These are phyloP conservation scores for Neoaliturus tenellus DNA, from an alignment of 2,888 invertebrate species.

Conservation along the genomic window DNA sequence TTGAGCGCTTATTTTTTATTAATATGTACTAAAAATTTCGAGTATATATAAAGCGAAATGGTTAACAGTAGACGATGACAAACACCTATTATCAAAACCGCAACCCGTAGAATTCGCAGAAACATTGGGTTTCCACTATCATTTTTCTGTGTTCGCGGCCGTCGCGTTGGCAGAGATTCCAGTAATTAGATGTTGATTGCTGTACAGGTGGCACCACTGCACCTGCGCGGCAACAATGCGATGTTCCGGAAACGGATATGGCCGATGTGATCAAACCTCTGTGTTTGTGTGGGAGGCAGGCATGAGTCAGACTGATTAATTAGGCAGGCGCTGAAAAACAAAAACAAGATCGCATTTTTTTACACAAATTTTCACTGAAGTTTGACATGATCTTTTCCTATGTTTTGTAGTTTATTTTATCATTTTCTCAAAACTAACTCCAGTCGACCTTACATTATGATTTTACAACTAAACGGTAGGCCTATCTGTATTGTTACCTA, in stretches of 20 bases:
- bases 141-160: neutral
- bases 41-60: too few relatives aligned
- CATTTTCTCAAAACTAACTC: too few relatives aligned
- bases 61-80: too few relatives aligned
- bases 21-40: too few relatives aligned
- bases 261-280: conserved; percentile 16
- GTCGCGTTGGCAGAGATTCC: neutral
- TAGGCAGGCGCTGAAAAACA: neutral
- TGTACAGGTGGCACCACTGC: conserved; percentile 4
- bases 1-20: too few relatives aligned
- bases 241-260: conserved; percentile 29
- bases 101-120: neutral
- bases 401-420: too few relatives aligned
- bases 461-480: too few relatives aligned
- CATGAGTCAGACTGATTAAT: conserved; percentile 27
- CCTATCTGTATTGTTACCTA: too few relatives aligned
- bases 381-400: neutral
- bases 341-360: neutral
- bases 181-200: conserved; percentile 34
- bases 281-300: neutral
- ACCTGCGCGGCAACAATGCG: conserved; percentile 21
- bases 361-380: neutral
- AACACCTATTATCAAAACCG: too few relatives aligned
- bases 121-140: neutral
- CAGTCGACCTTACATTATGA: too few relatives aligned